phyloP scores from a whole-genome alignment of 2,113 vertebrate species.

The Lamprologus ornatipinnis region DNA sequence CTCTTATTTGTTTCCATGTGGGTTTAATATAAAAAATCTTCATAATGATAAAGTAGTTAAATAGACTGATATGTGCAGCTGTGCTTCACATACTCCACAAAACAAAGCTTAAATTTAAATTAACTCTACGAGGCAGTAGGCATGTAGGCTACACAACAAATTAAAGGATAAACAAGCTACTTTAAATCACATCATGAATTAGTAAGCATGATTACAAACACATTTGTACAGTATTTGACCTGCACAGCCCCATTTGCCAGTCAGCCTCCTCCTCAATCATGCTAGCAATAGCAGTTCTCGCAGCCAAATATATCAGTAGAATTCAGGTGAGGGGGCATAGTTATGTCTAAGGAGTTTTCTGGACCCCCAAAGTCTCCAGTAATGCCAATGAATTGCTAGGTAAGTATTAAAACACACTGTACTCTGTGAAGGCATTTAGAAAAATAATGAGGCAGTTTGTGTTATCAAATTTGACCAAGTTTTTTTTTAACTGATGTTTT shows the following conservation, averaged over 20 bases:
- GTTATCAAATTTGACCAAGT: background rate
- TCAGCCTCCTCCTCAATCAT: background rate
- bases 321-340: background rate
- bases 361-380: background rate
- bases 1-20: background rate
- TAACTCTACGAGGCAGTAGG: background rate
- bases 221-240: background rate
- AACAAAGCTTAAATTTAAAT: background rate
- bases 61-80: background rate
- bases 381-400: background rate
- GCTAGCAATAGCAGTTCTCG: no score
- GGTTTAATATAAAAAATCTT: background rate
- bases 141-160: background rate
- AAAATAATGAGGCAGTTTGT: background rate
- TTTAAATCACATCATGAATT: background rate
- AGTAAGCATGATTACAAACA: background rate
- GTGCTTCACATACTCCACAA: background rate
- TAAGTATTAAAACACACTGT: background rate
- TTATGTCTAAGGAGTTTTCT: background rate
- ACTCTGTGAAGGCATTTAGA: background rate
- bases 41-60: background rate
- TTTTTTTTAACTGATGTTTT: background rate
- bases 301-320: background rate
- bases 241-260: background rate
- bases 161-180: background rate